Evolutionary conservation across 2,113 vertebrate species (phyloP).

Genomic region (Pteronura brasiliensis): DNA sequence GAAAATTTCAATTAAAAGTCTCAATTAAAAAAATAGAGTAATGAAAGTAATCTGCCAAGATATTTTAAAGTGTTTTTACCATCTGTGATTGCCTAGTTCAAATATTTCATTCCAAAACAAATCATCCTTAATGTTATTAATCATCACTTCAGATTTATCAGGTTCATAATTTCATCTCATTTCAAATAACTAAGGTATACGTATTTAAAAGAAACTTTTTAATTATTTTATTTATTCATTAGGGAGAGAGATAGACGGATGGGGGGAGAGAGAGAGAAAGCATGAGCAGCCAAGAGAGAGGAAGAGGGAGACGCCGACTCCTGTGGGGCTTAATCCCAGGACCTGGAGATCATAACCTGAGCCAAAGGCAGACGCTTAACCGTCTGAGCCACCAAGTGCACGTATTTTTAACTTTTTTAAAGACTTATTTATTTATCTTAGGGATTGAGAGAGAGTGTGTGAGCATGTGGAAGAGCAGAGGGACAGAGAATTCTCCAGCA

Average conservation of each 20-base stretch:
- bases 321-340: no score
- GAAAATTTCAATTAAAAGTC: conserved; percentile 36
- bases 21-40: conserved; percentile 47
- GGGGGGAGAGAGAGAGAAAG: no score
- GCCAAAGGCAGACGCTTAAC: no score
- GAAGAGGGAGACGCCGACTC: no score
- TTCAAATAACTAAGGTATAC: conserved; percentile 27
- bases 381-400: no score
- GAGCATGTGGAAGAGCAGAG: neutral
- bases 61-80: conserved; percentile 33
- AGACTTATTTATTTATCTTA: no score
- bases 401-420: no score
- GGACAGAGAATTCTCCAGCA: neutral
- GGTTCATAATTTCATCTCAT: conserved; percentile 46
- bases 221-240: no score
- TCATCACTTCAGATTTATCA: conserved; percentile 41
- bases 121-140: conserved; percentile 48
- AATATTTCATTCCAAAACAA: conserved; percentile 53
- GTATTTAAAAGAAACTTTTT: neutral
- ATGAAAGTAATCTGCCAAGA: conserved; percentile 18
- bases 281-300: no score
- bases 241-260: no score
- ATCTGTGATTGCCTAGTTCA: conserved; percentile 36
- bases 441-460: neutral
- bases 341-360: no score